Base-by-base conservation (phyloP, 1,140 invertebrate genomes). In the Yoshiicerus persimilis region DNA sequence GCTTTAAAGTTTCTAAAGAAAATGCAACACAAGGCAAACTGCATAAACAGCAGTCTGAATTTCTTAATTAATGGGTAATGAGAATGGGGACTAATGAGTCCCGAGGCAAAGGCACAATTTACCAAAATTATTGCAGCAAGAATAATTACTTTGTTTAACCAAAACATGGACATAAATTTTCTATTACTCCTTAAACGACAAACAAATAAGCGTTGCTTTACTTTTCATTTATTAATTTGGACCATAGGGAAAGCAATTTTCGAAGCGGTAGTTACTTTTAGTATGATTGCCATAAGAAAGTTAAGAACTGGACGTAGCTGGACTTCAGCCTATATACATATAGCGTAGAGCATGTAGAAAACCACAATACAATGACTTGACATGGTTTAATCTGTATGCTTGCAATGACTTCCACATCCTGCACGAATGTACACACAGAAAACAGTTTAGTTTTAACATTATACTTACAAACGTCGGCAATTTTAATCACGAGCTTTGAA, bases 401-500 rank as follows among this genome's bases (percentile, higher is more conserved):
- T 56, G 66, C 27, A 70, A 11, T 70, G 27, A 70, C 27, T 30
- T 16, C 8, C 25, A 70, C 66, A 70, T 70, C 66, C 66, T 70
- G 66, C 66, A 70, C 66, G 30, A 30, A 70, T 66, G 10, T 30
- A 30, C 66, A 30, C 66, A 30, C 66, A 66, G 23, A 66, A 30
- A 5, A 20, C 25, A 70, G 66, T 70, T 70, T 80, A 32, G 30
- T 80, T 80, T 34, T 34, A 36, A 20, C 75, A 27, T 70, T 70
- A 70, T 80, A 38, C 75, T 32, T 80, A 38, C 75, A 80, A 80
- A 34, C 75, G 32, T 34, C 75, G 20, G 34, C 20, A 80, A 80
- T 80, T 80, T 80, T 80, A 80, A 80, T 36, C 75, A 38, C 75
- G 32, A 80, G 75, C 30, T 80, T 80, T 80, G 75, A 80, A 80